Base-by-base conservation (phyloP, 1,140 invertebrate species). In the Coelopa frigida region DNA sequence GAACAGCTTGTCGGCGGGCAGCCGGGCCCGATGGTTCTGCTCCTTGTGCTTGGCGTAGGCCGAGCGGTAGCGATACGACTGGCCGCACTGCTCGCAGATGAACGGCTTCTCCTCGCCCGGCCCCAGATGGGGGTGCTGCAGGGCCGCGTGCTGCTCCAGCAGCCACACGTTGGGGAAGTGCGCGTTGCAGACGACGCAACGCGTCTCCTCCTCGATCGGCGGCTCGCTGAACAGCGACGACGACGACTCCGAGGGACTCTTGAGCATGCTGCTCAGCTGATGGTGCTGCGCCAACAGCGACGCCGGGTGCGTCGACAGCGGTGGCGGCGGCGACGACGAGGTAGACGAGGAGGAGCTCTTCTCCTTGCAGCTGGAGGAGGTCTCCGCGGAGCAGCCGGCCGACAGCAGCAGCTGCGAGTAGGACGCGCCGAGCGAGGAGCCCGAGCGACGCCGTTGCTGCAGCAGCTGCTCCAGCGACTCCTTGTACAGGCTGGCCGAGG, bases 41-140 rank as follows among this genome's bases (percentile, higher is more conserved):
- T 90, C 88, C 35, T 87, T 79, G 62, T 91, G 88, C 58, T 89
- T 89, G 24, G 88, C 83, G 68, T 89, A 92, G 6, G 87, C 87
- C 15, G 87, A 90, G 36, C 87, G 77, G 60, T 91, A 91, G 50
- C 87, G 80, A 69, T 92, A 92, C 55, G 85, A 87, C 56, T 92
- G 88, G 7, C 88, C 88, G 68, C 88, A 92, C 58, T 90, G 87
- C 56, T 90, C 87, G 71, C 88, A 92, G 8, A 88, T 86, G 71
- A 89, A 90, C n/a, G 87, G 87, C 58, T 90, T 92, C 63, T 90
- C 87, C 53, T 87, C 81, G 59, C 75, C 75, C 14, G 76, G 73
- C 22, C 67, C 68, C 14, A 73, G 54, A 12, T 77, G 76, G 4
- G 78, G 74, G 65, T 89, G 86, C 59, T 89, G 86, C 1, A 89